These are phyloP conservation scores for Myiozetetes cayanensis DNA, from an alignment of 2,113 vertebrate genomes.

Conservation along the genomic window DNA sequence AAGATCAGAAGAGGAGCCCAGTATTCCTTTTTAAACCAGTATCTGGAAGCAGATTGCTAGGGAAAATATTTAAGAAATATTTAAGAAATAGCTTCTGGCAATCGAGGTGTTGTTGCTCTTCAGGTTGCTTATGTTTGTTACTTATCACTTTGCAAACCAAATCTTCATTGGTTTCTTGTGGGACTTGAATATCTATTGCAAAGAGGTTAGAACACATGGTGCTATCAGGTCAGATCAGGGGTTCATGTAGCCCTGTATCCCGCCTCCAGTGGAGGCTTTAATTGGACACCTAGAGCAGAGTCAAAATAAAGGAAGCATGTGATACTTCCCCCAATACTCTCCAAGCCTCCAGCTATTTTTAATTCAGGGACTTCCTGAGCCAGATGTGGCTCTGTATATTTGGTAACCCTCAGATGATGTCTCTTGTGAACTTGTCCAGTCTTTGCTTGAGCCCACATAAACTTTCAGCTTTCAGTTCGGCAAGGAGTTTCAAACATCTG, in stretches of 20 bases:
- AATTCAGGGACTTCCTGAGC: conserved; percentile 12
- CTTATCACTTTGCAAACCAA: background rate
- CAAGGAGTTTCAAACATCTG: background rate
- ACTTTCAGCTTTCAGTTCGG: background rate
- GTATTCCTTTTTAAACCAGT: background rate
- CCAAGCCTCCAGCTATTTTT: conserved; percentile 25
- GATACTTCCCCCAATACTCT: background rate
- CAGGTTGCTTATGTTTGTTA: background rate
- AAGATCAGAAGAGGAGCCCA: background rate
- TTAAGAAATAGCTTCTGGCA: background rate
- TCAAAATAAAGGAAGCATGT: background rate
- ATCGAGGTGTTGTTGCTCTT: background rate
- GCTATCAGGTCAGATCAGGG: background rate
- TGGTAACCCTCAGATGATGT: conserved; percentile 14
- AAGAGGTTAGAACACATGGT: background rate
- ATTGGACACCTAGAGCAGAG: background rate
- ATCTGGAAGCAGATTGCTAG: background rate
- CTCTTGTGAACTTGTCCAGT: background rate
- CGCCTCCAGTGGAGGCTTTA: background rate
- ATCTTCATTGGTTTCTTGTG: background rate
- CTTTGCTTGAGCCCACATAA: background rate
- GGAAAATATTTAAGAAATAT: background rate
- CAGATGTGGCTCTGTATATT: conserved; percentile 35
- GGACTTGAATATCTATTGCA: background rate
- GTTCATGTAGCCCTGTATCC: background rate